phyloP scores from a whole-genome alignment of 2,797 vertebrate species.

The Hyperoplus immaculatus region DNA sequence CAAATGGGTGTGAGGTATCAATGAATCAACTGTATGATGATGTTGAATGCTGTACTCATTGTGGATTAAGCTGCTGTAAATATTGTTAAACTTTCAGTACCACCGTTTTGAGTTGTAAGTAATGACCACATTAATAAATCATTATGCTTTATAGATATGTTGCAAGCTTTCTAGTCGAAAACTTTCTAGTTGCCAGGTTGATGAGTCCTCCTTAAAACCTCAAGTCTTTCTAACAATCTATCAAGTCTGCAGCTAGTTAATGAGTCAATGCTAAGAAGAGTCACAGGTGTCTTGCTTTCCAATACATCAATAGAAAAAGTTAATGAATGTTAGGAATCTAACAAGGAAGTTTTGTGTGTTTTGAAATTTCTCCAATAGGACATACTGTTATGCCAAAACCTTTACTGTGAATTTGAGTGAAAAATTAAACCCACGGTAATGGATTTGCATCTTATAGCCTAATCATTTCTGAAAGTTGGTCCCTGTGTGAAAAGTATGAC shows the following conservation, averaged over 20 bases:
- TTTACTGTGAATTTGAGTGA: background rate
- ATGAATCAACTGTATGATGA: background rate
- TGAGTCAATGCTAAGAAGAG: background rate
- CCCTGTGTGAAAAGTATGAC: background rate
- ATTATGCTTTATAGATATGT: background rate
- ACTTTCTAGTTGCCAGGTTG: background rate
- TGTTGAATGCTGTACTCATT: slow-evolving; percentile 18
- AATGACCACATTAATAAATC: background rate
- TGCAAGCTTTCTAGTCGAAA: background rate
- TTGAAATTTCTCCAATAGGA: background rate
- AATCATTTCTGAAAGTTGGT: background rate
- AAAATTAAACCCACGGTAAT: background rate
- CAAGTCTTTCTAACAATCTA: background rate
- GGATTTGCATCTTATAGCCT: background rate
- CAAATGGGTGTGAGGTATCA: background rate
- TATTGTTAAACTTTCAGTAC: slow-evolving; percentile 1
- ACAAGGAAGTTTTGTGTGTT: background rate
- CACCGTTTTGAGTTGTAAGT: background rate
- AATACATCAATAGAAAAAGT: no score
- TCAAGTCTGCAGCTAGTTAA: background rate
- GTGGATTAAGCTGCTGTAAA: slow-evolving; percentile 9
- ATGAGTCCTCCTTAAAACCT: background rate
- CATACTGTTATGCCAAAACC: background rate
- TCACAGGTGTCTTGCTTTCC: no score
- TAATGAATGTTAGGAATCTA: no score